Evolutionary conservation across 1,140 invertebrate species (phyloP).

Genomic region (Neodiprion fabricii): DNA sequence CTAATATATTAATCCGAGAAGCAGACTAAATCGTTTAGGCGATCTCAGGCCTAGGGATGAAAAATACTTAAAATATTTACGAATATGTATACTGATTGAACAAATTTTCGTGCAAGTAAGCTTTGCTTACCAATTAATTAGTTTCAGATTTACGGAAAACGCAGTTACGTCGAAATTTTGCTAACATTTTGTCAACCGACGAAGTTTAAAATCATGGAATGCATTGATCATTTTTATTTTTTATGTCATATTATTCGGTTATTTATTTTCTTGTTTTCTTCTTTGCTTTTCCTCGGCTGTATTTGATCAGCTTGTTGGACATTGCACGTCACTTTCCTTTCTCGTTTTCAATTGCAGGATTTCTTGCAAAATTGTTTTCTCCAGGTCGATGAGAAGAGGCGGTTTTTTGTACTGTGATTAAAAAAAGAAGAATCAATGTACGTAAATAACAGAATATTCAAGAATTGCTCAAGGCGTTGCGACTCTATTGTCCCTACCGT

Average conservation of each 20-base stretch:
- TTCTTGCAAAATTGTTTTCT: constrained; percentile 66
- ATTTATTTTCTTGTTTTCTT: neutral
- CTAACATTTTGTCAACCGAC: neutral
- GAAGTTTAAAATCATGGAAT: no score
- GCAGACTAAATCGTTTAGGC: no score
- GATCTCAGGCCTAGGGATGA: no score
- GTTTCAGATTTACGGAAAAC: constrained; percentile 10
- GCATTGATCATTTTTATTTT: no score
- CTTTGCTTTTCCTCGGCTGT: neutral
- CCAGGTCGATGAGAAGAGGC: constrained; percentile 70
- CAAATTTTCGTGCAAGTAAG: no score
- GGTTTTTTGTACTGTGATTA: constrained; percentile 77
- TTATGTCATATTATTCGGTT: no score
- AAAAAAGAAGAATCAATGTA: constrained; percentile 31
- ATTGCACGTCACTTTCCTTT: constrained; percentile 62
- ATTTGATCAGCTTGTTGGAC: constrained; percentile 57
- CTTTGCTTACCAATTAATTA: neutral
- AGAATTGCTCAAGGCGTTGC: constrained; percentile 12
- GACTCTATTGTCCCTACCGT: constrained; percentile 61
- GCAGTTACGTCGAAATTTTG: constrained; percentile 5
- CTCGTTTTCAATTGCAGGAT: constrained; percentile 63
- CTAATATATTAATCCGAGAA: no score
- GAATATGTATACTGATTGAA: no score
- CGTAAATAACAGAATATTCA: constrained; percentile 17
- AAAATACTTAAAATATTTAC: no score